Conservation (phyloP, 2,113 vertebrate species). For the Grallaria varia region DNA sequence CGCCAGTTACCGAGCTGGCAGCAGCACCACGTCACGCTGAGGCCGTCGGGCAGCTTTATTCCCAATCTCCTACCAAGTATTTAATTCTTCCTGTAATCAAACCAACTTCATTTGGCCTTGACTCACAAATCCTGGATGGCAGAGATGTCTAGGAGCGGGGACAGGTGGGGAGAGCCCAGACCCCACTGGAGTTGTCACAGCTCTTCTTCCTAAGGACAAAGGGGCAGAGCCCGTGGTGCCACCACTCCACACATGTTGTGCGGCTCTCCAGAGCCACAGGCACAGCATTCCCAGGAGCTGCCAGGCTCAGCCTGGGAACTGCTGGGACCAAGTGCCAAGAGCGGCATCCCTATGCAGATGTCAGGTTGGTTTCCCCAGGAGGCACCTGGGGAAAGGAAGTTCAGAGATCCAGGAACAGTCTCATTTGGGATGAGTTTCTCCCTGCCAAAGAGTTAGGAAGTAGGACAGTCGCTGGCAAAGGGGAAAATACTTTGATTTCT, state of each 20-base stretch:
- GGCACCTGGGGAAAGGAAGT: background rate
- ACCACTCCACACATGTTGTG: accelerated
- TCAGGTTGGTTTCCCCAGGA: background rate
- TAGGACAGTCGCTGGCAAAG: background rate
- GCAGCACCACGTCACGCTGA: accelerated
- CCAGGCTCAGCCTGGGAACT: background rate
- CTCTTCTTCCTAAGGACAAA: background rate
- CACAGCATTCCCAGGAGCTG: background rate
- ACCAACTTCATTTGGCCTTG: background rate
- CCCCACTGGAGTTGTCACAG: background rate
- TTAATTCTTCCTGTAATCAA: background rate
- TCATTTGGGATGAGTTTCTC: background rate
- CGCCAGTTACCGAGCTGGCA: background rate
- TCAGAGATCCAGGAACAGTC: background rate
- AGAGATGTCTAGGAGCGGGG: background rate
- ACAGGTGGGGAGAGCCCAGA: background rate
- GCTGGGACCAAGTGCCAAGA: background rate
- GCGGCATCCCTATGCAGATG: accelerated
- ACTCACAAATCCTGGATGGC: background rate
- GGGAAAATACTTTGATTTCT: background rate
- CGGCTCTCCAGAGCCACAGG: background rate
- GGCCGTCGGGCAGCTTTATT: background rate
- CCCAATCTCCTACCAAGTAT: background rate
- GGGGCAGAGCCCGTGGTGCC: accelerated
- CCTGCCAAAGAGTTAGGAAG: background rate